phyloP scores from a whole-genome alignment of 1,140 invertebrate genomes.

The Aphaenogaster ashmeadi region DNA sequence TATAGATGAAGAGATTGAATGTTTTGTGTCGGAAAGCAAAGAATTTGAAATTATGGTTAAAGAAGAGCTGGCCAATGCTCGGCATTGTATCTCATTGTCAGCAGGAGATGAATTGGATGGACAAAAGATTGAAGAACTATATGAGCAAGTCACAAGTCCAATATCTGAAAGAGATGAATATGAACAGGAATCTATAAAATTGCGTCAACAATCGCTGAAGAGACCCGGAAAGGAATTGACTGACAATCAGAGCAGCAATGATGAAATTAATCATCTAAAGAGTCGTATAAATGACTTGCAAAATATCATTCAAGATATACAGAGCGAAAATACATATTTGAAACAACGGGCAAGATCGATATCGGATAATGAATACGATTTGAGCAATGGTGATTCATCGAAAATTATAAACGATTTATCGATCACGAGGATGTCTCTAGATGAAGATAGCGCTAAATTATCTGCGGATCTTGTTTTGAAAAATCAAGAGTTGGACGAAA shows the following conservation, averaged over 20 bases:
- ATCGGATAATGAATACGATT: slow-evolving; percentile 4
- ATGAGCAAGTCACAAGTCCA: slow-evolving; percentile 27
- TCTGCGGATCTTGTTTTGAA: slow-evolving; percentile 74
- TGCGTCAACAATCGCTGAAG: not conserved
- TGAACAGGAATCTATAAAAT: slow-evolving; percentile 5
- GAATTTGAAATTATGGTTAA: slow-evolving; percentile 27
- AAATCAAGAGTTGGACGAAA: slow-evolving; percentile 79
- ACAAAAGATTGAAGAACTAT: slow-evolving; percentile 39
- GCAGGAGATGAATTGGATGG: not conserved
- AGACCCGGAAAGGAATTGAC: not conserved
- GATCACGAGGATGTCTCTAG: slow-evolving; percentile 63
- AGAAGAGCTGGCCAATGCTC: not conserved
- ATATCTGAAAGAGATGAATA: slow-evolving; percentile 34
- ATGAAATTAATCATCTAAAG: slow-evolving; percentile 40
- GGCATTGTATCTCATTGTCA: not conserved
- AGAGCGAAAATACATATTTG: slow-evolving; percentile 48
- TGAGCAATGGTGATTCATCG: slow-evolving; percentile 25
- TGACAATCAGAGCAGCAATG: not conserved
- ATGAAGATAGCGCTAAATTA: slow-evolving; percentile 79
- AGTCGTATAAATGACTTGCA: slow-evolving; percentile 30
- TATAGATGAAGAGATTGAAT: slow-evolving; percentile 50
- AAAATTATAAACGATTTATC: slow-evolving; percentile 64
- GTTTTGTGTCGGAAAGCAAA: slow-evolving; percentile 7
- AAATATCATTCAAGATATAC: not conserved
- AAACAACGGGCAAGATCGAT: slow-evolving; percentile 19